Evolutionary conservation across 2,888 invertebrate genomes (phyloP).

Genomic region (Adelphocoris suturalis): DNA sequence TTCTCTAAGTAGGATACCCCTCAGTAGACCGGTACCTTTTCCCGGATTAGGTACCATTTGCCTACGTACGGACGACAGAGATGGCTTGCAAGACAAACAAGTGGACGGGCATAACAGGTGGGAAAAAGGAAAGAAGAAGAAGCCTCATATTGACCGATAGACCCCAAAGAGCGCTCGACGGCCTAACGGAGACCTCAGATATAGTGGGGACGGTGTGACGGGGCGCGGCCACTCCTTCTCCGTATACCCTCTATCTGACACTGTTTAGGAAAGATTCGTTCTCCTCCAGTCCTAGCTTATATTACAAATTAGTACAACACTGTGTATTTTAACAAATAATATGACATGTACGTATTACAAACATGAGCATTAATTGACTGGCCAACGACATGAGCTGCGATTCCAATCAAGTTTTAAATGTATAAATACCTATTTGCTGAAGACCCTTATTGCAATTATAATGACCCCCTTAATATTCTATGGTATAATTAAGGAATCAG

Average conservation of each 20-base stretch:
- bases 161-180: constrained; percentile 52
- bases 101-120: constrained; percentile 11
- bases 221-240: constrained; percentile 18
- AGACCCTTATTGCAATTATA: too few species aligned
- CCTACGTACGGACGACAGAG: neutral
- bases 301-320: neutral
- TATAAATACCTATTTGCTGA: too few species aligned
- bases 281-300: neutral
- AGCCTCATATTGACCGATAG: constrained; percentile 61
- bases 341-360: too few species aligned
- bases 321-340: too few species aligned
- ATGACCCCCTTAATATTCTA: too few species aligned
- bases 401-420: too few species aligned
- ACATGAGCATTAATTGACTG: too few species aligned
- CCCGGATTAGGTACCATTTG: constrained; percentile 16
- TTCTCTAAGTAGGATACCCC: neutral
- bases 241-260: constrained; percentile 15
- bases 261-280: constrained; percentile 17
- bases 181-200: constrained; percentile 27
- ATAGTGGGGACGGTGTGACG: constrained; percentile 36
- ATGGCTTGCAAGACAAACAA: constrained; percentile 28
- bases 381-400: too few species aligned
- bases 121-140: constrained; percentile 37
- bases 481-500: too few species aligned
- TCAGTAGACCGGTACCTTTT: neutral